Base-by-base conservation (phyloP, 2,797 vertebrate species). In the Menidia menidia region DNA sequence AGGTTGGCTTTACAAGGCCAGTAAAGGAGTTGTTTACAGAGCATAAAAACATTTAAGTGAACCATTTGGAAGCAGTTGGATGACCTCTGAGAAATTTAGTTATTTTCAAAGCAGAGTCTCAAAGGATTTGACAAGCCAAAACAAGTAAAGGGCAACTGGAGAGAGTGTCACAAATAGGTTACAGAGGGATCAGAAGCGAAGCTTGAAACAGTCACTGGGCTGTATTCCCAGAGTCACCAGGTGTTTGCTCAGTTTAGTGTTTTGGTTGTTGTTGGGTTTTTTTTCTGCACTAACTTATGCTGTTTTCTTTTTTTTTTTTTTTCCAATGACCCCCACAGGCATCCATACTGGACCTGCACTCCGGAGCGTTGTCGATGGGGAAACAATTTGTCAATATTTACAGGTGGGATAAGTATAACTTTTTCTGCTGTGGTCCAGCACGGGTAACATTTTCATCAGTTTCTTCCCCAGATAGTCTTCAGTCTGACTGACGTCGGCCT, bases 381-480 rank as follows among this genome's bases (percentile, higher is more conserved):
- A 97, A 95, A 75, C 96, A 98, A 87, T 99, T 99, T 88, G 96
- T 99, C 50, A 98, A 98, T 84, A 93, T 99, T 67, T 98, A 98
- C 94, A 97, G 95, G 98, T 99, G 88, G 91, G 91, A 61, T 1
- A 61, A 66, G 4, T 30, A 1, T 44, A 50, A 8, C 4, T 44
- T 25, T 25, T 25, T 25, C 25, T 25, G 25, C 25, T 25, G 25
- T 25, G 25, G 25, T 25, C 25, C 25, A 25, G 25, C 25, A 25
- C 25, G 25, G 25, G 25, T 25, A 25, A 25, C 25, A 25, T 25
- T 25, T 25, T 25, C 25, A 25, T 25, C 61, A 69, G 60, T 48
- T 12, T 43, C 50, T 14, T 52, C 19, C 43, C 31, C 32, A 62
- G n/a, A 13, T 25, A 7, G 18, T 55, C 68, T 75, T 81, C 65